Conservation (phyloP, 2,113 vertebrate genomes). For the Muntiacus muntjak region DNA sequence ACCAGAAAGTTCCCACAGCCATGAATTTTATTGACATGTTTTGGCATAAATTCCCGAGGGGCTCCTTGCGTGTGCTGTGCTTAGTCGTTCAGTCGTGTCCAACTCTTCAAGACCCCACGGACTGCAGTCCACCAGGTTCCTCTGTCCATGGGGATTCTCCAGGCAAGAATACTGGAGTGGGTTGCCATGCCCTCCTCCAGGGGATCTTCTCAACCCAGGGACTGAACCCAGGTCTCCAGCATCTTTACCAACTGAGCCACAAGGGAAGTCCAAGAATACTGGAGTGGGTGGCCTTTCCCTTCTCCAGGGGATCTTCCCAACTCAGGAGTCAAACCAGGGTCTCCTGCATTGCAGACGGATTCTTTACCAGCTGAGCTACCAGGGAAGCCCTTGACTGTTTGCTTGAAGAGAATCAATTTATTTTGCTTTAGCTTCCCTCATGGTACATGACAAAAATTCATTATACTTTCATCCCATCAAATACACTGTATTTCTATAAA, state of each 20-base stretch:
- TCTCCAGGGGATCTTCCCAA: background rate
- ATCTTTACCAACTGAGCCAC: background rate
- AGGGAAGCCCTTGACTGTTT: background rate
- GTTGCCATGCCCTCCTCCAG: background rate
- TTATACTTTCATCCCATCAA: background rate
- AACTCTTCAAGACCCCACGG: background rate
- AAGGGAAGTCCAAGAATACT: background rate
- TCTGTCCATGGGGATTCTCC: background rate
- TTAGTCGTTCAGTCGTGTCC: background rate
- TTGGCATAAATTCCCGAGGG: background rate
- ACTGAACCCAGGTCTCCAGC: background rate
- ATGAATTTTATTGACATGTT: background rate
- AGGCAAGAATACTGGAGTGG: background rate
- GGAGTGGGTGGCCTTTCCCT: background rate
- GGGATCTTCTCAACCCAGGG: background rate
- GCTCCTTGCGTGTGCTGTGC: background rate
- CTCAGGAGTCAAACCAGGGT: background rate
- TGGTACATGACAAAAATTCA: background rate
- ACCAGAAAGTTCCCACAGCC: background rate
- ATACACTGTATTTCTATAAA: constrained; percentile 1
- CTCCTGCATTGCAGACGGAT: background rate
- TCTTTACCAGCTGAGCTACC: background rate
- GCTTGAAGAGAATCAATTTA: background rate
- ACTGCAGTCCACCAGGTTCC: background rate
- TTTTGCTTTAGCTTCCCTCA: background rate